Evolutionary conservation across 2,113 vertebrate species (phyloP).

Genomic region (Lichenostomus cassidix): DNA sequence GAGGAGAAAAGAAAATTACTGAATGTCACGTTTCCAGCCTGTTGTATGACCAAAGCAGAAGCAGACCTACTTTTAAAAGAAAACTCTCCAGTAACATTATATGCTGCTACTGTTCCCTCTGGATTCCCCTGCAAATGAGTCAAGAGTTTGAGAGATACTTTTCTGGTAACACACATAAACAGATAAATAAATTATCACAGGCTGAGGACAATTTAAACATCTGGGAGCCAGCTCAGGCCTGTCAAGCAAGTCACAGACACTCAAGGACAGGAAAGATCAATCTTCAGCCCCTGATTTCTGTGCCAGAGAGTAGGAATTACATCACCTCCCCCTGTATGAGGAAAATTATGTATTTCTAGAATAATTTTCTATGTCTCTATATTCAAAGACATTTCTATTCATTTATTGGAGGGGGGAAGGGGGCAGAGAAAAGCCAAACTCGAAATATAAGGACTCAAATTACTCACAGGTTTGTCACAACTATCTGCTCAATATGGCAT

Average conservation of each 20-base stretch:
- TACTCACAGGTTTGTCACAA: neutral
- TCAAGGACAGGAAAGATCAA: constrained; percentile 70
- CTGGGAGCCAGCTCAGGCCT: constrained; percentile 76
- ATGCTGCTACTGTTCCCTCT: constrained; percentile 75
- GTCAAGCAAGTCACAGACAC: constrained; percentile 79
- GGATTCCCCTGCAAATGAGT: constrained; percentile 71
- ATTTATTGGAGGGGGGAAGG: neutral
- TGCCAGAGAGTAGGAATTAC: constrained; percentile 37
- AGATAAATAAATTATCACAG: constrained; percentile 82
- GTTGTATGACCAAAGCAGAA: constrained; percentile 68
- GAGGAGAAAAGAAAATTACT: constrained; percentile 53
- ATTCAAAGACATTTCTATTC: neutral
- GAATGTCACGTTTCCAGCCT: constrained; percentile 67
- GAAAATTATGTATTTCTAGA: constrained; percentile 21
- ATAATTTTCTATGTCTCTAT: neutral
- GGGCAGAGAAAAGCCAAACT: neutral
- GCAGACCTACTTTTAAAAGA: constrained; percentile 53
- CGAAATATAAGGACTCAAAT: neutral
- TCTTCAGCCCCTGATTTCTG: constrained; percentile 56
- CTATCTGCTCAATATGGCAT: neutral
- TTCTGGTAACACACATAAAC: constrained; percentile 76
- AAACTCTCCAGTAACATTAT: constrained; percentile 72
- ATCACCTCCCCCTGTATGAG: neutral
- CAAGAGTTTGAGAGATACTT: constrained; percentile 76
- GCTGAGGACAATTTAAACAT: constrained; percentile 77